A percentile compares a stretch with the other conserved stretches of the same genome.
These are phyloP conservation scores for Tridacna crocea DNA, from an alignment of 2,888 invertebrate genomes.

Conservation along the genomic window DNA sequence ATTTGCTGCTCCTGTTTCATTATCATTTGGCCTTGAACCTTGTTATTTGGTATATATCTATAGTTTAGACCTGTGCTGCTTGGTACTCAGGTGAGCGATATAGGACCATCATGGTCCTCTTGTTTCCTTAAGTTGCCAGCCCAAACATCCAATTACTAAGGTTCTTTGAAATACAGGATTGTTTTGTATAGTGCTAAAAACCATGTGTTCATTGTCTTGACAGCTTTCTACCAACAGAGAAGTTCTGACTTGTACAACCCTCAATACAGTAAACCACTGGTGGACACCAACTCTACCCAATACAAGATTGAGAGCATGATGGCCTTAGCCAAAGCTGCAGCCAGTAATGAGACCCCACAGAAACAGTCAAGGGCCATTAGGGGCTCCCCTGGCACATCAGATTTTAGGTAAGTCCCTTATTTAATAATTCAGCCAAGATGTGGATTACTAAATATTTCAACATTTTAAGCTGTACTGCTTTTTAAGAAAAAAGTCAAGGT, in stretches of 20 bases:
- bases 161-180: not conserved
- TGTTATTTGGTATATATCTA: too few species aligned
- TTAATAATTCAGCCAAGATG: not conserved
- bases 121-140: too few species aligned
- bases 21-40: too few species aligned
- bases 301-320: slow-evolving; percentile 41
- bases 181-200: not conserved
- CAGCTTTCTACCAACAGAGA: slow-evolving; percentile 11
- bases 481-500: too few species aligned
- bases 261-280: slow-evolving; percentile 21
- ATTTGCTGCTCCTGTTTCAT: too few species aligned
- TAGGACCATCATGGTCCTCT: too few species aligned
- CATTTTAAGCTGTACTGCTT: too few species aligned
- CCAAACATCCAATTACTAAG: too few species aligned
- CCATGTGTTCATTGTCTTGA: not conserved
- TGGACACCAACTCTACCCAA: slow-evolving; percentile 41
- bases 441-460: not conserved
- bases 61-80: too few species aligned
- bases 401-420: slow-evolving; percentile 51
- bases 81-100: too few species aligned
- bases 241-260: slow-evolving; percentile 15
- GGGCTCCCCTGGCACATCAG: slow-evolving; percentile 60
- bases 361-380: slow-evolving; percentile 72
- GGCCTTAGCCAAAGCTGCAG: slow-evolving; percentile 18
- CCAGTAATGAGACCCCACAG: slow-evolving; percentile 60